Conservation (phyloP, 2,888 invertebrate genomes). For the Eubasilissa splendida region DNA sequence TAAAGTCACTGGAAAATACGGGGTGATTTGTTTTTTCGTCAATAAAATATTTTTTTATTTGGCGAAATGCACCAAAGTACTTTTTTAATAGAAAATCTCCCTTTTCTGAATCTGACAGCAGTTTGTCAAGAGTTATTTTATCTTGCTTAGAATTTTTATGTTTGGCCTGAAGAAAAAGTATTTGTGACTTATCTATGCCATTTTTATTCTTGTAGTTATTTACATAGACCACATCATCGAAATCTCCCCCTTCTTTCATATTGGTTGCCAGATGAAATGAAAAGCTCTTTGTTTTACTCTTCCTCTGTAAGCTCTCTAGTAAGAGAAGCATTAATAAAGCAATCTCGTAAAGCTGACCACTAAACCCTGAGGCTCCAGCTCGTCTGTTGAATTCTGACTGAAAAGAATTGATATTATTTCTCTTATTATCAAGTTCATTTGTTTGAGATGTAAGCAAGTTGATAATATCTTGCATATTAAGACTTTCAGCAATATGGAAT, state of each 20-base stretch:
- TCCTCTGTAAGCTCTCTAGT: not conserved
- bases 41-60: slow-evolving; percentile 1
- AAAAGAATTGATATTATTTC: too few relatives aligned
- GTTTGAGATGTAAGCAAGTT: too few relatives aligned
- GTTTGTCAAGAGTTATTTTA: not conserved
- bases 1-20: not conserved
- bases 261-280: slow-evolving; percentile 15
- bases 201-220: not conserved
- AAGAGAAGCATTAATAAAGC: slow-evolving; percentile 3
- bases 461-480: too few relatives aligned
- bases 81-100: slow-evolving; percentile 15
- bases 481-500: too few relatives aligned
- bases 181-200: not conserved
- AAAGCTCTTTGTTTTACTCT: not conserved
- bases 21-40: not conserved
- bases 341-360: slow-evolving; percentile 16
- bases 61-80: not conserved
- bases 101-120: not conserved
- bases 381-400: not conserved
- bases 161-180: slow-evolving; percentile 14
- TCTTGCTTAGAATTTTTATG: not conserved
- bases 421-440: too few relatives aligned
- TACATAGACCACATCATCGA: slow-evolving; percentile 8
- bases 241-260: not conserved
- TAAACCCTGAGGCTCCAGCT: not conserved